Conservation (phyloP, 2,888 invertebrate genomes). For the Eilema sororculum region DNA sequence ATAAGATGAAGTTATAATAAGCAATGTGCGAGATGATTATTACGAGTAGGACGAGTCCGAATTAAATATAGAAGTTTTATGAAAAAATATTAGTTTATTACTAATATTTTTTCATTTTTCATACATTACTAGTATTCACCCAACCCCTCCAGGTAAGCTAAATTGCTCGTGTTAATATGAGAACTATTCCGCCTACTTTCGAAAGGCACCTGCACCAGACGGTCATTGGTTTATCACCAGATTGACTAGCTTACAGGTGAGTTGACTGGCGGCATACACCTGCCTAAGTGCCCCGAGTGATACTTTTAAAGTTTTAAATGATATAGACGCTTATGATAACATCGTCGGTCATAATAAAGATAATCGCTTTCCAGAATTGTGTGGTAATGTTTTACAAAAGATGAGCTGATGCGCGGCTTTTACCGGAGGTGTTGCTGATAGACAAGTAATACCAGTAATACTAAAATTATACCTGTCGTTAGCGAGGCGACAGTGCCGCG, state of each 20-base stretch:
- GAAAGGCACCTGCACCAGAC: too few relatives aligned
- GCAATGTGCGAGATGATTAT: neutral
- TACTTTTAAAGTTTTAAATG: neutral
- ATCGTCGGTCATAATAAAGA: neutral
- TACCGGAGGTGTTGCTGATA: neutral
- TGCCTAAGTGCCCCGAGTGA: too few relatives aligned
- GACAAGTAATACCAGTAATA: constrained; percentile 1
- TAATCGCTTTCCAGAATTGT: neutral
- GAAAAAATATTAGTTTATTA: too few relatives aligned
- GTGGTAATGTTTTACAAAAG: too few relatives aligned
- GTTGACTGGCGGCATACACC: too few relatives aligned
- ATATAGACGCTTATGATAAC: neutral
- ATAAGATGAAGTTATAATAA: neutral
- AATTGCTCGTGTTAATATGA: neutral
- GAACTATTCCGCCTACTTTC: too few relatives aligned
- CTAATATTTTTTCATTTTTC: too few relatives aligned
- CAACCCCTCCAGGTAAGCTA: neutral
- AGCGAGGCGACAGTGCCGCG: neutral
- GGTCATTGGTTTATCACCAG: too few relatives aligned
- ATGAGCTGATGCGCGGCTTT: neutral
- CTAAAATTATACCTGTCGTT: neutral
- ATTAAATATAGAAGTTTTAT: too few relatives aligned
- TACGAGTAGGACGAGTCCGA: neutral
- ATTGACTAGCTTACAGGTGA: too few relatives aligned
- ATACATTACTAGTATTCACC: neutral